Conservation (phyloP, 2,113 vertebrate species). For the Sander lucioperca region DNA sequence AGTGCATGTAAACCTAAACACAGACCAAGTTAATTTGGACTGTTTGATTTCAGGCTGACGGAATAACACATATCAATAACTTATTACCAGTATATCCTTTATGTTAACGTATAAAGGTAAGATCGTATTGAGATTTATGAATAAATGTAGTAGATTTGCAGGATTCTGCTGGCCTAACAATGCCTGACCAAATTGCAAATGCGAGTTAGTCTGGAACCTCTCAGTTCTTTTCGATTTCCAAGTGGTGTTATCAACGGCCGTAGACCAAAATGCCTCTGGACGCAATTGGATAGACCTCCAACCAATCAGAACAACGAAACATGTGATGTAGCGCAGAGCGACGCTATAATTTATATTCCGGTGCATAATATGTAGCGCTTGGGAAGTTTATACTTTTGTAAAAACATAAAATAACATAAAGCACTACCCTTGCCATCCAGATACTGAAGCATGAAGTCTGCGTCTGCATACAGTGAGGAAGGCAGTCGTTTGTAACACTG, state of each 20-base stretch:
- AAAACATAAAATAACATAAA: constrained; percentile 67
- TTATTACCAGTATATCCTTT: not conserved
- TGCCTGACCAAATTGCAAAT: no score
- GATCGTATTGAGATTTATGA: not conserved
- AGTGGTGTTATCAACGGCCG: no score
- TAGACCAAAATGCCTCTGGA: no score
- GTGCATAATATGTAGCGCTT: constrained; percentile 29
- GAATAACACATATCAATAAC: not conserved
- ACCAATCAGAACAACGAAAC: no score
- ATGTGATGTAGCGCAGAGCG: no score
- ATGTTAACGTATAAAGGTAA: not conserved
- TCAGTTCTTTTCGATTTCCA: no score
- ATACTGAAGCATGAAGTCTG: constrained; percentile 50
- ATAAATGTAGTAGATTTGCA: not conserved
- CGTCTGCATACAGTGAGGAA: constrained; percentile 33
- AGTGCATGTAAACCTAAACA: not conserved
- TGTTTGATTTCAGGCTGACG: not conserved
- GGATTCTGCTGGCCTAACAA: not conserved
- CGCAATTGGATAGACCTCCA: no score
- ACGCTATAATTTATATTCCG: constrained; percentile 37
- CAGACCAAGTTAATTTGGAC: not conserved
- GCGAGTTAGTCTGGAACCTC: no score
- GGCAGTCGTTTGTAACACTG: constrained; percentile 70
- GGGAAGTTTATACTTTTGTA: constrained; percentile 48
- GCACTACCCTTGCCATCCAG: constrained; percentile 11